phyloP scores from a whole-genome alignment of 1,140 invertebrate genomes.

The Spodoptera litura region DNA sequence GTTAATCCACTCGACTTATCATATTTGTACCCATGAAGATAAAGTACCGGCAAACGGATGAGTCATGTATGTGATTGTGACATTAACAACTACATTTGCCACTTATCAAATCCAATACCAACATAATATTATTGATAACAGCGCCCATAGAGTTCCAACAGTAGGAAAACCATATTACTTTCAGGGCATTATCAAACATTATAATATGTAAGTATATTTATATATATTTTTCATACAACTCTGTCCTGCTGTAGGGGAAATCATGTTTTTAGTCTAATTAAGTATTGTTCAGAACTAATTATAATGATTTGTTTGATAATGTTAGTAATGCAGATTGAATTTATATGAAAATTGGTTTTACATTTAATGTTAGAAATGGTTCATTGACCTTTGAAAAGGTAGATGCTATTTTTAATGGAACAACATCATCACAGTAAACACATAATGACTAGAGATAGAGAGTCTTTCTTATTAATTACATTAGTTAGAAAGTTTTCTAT shows the following conservation, averaged over 20 bases:
- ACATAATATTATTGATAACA: conserved; percentile 36
- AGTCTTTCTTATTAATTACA: too few species aligned
- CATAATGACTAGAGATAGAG: too few species aligned
- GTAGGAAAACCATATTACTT: conserved; percentile 27
- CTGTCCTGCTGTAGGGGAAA: neutral
- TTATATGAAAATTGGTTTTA: neutral
- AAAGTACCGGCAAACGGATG: conserved; percentile 20
- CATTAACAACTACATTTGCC: conserved; percentile 24
- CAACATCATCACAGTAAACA: too few species aligned
- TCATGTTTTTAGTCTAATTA: neutral
- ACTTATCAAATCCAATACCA: conserved; percentile 26
- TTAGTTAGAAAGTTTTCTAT: too few species aligned
- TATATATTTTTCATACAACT: neutral
- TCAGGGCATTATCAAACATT: conserved; percentile 15
- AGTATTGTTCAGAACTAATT: neutral
- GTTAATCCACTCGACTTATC: conserved; percentile 25
- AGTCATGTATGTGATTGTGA: conserved; percentile 16
- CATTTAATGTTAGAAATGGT: neutral
- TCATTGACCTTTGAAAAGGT: conserved; percentile 1
- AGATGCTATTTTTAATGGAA: neutral
- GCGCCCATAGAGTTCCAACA: conserved; percentile 8
- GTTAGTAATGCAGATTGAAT: too few species aligned
- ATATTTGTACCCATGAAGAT: conserved; percentile 6
- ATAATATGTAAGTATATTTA: conserved; percentile 2
- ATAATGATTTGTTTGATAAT: too few species aligned